phyloP scores from a whole-genome alignment of 2,888 invertebrate genomes.

The Chrysolina haemoptera region DNA sequence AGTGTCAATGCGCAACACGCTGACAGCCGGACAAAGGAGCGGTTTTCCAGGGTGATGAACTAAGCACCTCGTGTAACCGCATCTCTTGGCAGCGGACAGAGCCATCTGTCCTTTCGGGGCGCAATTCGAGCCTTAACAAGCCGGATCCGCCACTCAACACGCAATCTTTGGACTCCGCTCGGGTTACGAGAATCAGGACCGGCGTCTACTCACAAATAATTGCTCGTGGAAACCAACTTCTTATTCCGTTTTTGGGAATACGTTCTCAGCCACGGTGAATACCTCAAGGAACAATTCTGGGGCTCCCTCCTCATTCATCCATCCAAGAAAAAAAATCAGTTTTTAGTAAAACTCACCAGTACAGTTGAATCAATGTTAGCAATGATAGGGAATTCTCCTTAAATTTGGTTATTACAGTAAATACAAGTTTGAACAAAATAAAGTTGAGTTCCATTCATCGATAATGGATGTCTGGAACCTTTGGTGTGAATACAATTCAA shows the following conservation, averaged over 20 bases:
- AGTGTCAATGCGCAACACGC: conserved; percentile 66
- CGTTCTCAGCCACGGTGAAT: no score
- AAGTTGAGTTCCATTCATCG: no score
- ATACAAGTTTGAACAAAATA: no score
- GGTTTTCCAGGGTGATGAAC: conserved; percentile 70
- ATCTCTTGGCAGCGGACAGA: conserved; percentile 38
- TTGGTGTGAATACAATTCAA: no score
- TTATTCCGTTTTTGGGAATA: neutral
- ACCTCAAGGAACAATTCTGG: no score
- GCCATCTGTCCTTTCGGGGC: conserved; percentile 47
- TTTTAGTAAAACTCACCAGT: no score
- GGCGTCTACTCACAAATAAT: neutral
- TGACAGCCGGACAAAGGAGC: conserved; percentile 68
- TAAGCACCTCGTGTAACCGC: conserved; percentile 67
- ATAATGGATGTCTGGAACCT: no score
- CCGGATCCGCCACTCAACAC: conserved; percentile 51
- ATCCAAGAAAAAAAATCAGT: no score
- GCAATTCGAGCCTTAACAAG: conserved; percentile 44
- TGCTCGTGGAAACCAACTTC: neutral
- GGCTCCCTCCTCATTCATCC: no score
- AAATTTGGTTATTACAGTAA: no score
- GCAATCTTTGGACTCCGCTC: conserved; percentile 48
- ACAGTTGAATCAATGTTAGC: no score
- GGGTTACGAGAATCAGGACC: neutral
- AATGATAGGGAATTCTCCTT: no score